Percentiles rank a stretch among this genome's conserved stretches.
These are phyloP conservation scores for Lasiurus borealis DNA, from an alignment of 2,113 vertebrate genomes.

Conservation along the genomic window DNA sequence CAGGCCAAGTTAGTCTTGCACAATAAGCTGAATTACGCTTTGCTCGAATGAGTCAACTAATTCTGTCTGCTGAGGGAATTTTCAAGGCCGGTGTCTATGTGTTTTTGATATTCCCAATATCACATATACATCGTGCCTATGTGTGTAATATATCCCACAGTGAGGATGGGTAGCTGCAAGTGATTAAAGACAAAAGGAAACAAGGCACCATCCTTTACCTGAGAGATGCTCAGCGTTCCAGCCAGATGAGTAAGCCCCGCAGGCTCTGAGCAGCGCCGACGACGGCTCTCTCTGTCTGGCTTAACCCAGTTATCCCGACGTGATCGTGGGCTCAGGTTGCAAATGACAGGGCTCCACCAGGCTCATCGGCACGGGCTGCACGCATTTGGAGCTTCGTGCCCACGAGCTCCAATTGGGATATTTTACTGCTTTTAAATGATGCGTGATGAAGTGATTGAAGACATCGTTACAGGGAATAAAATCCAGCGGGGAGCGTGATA, in stretches of 20 bases:
- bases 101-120: background rate
- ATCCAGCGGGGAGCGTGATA: background rate
- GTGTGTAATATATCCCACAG: no score
- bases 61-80: background rate
- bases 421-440: constrained; percentile 69
- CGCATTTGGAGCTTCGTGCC: constrained; percentile 20
- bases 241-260: background rate
- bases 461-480: constrained; percentile 29
- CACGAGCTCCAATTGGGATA: constrained; percentile 5
- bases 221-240: background rate
- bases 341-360: constrained; percentile 31
- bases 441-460: constrained; percentile 63
- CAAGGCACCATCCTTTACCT: background rate
- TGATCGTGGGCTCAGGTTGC: constrained; percentile 43
- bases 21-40: background rate
- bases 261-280: background rate
- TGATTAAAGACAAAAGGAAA: constrained; percentile 38
- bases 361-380: background rate
- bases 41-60: background rate
- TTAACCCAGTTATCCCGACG: constrained; percentile 57
- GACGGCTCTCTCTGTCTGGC: constrained; percentile 4
- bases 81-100: background rate
- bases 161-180: background rate
- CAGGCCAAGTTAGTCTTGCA: background rate
- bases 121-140: background rate